Conservation (phyloP, 2,888 invertebrate genomes). For the Xestia sexstrigata region DNA sequence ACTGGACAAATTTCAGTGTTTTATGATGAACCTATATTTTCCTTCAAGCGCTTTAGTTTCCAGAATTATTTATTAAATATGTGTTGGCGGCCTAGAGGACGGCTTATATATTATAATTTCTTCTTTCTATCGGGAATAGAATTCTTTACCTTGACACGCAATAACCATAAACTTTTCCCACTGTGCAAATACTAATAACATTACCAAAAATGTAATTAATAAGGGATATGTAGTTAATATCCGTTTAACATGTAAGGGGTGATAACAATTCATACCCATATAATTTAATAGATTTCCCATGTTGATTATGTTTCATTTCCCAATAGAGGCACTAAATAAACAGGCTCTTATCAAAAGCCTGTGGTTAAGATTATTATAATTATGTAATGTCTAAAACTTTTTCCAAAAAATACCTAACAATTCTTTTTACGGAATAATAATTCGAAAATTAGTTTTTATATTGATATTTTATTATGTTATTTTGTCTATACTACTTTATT, state of each 20-base stretch:
- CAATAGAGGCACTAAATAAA: conserved; percentile 27
- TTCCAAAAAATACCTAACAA: not conserved
- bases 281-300: conserved; percentile 49
- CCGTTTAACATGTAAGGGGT: conserved; percentile 46
- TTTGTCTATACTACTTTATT: no score
- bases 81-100: not conserved
- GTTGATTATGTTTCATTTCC: conserved; percentile 33
- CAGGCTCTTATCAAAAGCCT: conserved; percentile 7
- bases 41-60: not conserved
- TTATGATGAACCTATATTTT: not conserved
- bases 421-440: not conserved
- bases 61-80: not conserved
- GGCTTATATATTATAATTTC: not conserved
- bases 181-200: conserved; percentile 53
- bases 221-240: conserved; percentile 38
- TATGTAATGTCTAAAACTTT: not conserved
- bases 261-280: conserved; percentile 11
- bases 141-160: conserved; percentile 59
- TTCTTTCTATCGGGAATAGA: conserved; percentile 59
- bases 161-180: conserved; percentile 51
- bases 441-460: no score
- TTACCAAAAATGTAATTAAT: conserved; percentile 51
- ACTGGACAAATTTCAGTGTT: not conserved
- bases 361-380: conserved; percentile 11
- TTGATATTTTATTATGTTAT: no score